Base-by-base conservation (phyloP, 35 echinoderm and acorn worm genomes). In the Apostichopus japonicus region DNA sequence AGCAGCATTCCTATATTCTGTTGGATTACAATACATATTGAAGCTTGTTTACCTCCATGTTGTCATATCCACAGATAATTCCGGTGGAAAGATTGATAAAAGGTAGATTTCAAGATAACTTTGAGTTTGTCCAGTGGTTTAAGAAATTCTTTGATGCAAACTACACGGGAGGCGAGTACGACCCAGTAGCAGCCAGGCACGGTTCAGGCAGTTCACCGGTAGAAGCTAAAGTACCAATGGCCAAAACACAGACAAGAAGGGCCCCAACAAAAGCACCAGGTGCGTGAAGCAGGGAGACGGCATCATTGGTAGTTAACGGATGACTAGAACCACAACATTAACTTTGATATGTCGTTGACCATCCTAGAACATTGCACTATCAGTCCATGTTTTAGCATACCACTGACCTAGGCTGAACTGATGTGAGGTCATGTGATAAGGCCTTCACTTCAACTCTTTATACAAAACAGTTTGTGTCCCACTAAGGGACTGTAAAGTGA, bases 61-160 rank as follows among this genome's bases (percentile, higher is more conserved):
- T 75, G 15, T 75, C 22, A 19, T 19, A 75, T 75, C 71, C 72
- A 53, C 19, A 99, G 97, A 88, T 96, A 7, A 96, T 96, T 79
- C 95, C 94, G 10, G 90, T 99, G 54, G 95, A 99, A 53, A 99
- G 87, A 77, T 80, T 99, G 16, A 65, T 96, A 24, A 99, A 95
- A 77, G 97, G 93, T 5, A 95, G 80, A 82, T 99, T 99, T 79
- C 97, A 99, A 87, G 97, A 99, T 79, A 99, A 99, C 78, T 99
- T 99, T 99, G 97, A 99, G 91, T 99, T 99, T 93, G 93, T 96
- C 57, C 97, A 99, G 92, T 99, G 97, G 97, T 99, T 96, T 77
- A 99, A 99, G 92, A 96, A 95, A 80, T 99, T 96, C 71, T 99
- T 99, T 75, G 97, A 99, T 80, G 95, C 95, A 10, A 99, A 99